These are phyloP conservation scores for Saturnia pavonia DNA, from an alignment of 2,888 invertebrate species.

Conservation along the genomic window DNA sequence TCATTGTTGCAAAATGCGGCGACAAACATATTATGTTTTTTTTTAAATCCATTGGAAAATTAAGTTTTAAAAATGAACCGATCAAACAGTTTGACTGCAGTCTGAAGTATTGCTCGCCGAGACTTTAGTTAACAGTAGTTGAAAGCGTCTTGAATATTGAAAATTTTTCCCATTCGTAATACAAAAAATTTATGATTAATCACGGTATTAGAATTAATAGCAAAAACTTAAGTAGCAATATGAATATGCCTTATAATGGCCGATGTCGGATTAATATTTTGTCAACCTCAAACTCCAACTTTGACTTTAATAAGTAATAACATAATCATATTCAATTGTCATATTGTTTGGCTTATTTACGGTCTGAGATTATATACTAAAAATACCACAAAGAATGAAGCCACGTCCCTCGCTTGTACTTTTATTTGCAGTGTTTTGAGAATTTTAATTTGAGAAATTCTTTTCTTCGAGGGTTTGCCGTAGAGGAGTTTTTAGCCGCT, in stretches of 20 bases:
- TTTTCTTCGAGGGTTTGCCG: conserved; percentile 35
- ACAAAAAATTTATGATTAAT: neutral
- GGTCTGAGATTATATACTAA: conserved; percentile 64
- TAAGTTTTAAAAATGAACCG: too few relatives aligned
- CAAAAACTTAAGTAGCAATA: neutral
- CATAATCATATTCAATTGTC: neutral
- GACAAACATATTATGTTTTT: too few relatives aligned
- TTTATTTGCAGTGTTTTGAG: conserved; percentile 53
- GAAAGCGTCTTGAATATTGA: neutral
- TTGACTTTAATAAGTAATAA: neutral
- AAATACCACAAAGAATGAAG: conserved; percentile 63
- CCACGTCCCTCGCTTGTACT: conserved; percentile 44
- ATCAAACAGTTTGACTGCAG: neutral
- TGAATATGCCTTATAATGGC: neutral
- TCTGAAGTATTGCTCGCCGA: neutral
- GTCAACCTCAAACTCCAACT: neutral
- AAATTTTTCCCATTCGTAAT: neutral
- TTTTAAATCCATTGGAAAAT: too few relatives aligned
- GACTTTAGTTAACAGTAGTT: neutral
- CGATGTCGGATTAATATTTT: neutral
- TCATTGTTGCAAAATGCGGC: too few relatives aligned
- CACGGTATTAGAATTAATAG: neutral
- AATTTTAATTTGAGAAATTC: conserved; percentile 59
- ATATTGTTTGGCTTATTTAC: conserved; percentile 52
- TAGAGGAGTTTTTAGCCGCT: conserved; percentile 20